Evolutionary conservation across 2,113 vertebrate genomes (phyloP), one percentile per base, ranked within the genome.

Genomic region (Zosterops hypoxanthus): DNA sequence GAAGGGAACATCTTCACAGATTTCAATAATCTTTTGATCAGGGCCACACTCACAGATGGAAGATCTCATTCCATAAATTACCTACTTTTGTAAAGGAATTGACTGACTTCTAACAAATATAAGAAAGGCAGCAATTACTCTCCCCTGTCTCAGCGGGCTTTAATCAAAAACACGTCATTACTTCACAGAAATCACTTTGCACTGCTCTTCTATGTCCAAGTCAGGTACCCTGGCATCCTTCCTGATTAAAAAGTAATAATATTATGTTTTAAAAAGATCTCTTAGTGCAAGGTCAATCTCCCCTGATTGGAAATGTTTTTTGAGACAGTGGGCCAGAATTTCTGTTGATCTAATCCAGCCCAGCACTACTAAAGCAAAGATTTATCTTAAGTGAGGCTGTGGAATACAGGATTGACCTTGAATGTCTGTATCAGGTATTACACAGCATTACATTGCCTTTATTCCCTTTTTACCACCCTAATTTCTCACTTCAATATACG

Each of bases 191-290:
- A 76, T 63, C 39, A 82, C 68, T 93, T 80, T 46, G 33, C 55
- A 69, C 42, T 53, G 12, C 60, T 88, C 9, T 65, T 36, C 63
- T 57, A 6, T 10, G 18, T 76, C 75, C 71, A 86, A 57, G 63
- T 23, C 56, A 93, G 49, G 53, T 46, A 64, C 20, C 28, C 36
- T 85, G 85, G 88, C 84, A 80, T 90, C 28, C 12, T 80, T 95
- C 79, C 90, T 93, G 70, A 92, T 82, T 82, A 95, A 82, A 93
- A 88, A 20, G 57, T 34, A 80, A 69, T 90, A 88, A 76, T 69
- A 69, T 33, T 56, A 76, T 1, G 8, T 90, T 92, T 95, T 65
- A 66, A 52, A 88, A 90, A 77, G 12, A 78, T 47, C 21, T 83
- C 25, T 49, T 31, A n/a, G 39, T 34, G 23, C 91, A 92, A 86